phyloP scores from a whole-genome alignment of 2,113 vertebrate species.

The Tenebrosternarchus preto region DNA sequence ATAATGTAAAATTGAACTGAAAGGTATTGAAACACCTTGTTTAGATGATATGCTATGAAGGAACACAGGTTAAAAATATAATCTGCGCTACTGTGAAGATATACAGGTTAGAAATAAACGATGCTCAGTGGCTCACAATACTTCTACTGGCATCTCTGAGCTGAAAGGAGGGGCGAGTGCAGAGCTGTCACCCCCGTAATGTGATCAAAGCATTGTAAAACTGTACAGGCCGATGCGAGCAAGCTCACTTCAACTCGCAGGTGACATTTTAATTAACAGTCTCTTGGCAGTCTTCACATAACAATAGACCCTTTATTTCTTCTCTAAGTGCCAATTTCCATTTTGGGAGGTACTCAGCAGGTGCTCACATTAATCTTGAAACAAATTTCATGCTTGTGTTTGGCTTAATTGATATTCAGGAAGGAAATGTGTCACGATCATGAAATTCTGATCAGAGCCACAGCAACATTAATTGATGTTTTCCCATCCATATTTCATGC shows the following conservation, averaged over 20 bases:
- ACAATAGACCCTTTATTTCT: slow-evolving; percentile 77
- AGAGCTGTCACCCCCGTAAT: slow-evolving; percentile 32
- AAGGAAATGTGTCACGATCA: slow-evolving; percentile 67
- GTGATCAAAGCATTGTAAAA: slow-evolving; percentile 70
- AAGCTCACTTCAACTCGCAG: slow-evolving; percentile 75
- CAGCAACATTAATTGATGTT: slow-evolving; percentile 65
- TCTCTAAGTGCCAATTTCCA: slow-evolving; percentile 76
- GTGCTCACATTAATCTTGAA: slow-evolving; percentile 73
- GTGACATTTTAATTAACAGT: slow-evolving; percentile 82
- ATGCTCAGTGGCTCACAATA: not conserved
- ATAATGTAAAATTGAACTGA: not conserved
- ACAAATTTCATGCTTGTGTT: slow-evolving; percentile 75
- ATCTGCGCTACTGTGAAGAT: not conserved
- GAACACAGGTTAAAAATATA: not conserved
- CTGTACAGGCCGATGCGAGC: slow-evolving; percentile 72
- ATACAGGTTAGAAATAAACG: slow-evolving; percentile 4
- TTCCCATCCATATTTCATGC: slow-evolving; percentile 56
- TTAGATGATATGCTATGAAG: not conserved
- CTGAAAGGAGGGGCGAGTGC: slow-evolving; percentile 29
- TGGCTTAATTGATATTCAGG: slow-evolving; percentile 72
- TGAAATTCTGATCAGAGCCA: slow-evolving; percentile 65
- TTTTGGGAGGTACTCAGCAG: slow-evolving; percentile 68
- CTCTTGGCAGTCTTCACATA: slow-evolving; percentile 70
- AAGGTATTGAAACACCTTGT: not conserved
- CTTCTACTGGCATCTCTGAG: slow-evolving; percentile 15